These are phyloP conservation scores for Erannis defoliaria DNA, from an alignment of 2,888 invertebrate species.

Conservation along the genomic window DNA sequence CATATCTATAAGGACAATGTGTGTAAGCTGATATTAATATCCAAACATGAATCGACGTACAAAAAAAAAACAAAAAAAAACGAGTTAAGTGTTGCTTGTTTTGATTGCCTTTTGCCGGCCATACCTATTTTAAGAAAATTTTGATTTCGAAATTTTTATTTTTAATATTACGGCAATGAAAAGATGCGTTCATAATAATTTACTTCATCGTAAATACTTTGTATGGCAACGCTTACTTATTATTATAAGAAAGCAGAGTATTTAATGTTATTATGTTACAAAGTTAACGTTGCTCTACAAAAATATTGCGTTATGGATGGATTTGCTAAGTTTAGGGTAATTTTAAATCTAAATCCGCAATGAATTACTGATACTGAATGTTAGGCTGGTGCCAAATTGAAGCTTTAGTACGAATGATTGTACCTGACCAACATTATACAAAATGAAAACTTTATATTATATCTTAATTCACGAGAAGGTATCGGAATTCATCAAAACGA, in stretches of 20 bases:
- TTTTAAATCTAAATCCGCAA: not conserved
- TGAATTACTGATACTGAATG: not conserved
- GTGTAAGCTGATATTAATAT: constrained; percentile 3
- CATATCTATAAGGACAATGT: constrained; percentile 14
- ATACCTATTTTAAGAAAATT: too few relatives aligned
- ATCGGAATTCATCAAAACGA: constrained; percentile 68
- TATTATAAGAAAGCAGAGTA: not conserved
- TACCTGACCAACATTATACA: constrained; percentile 14
- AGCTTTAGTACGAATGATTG: constrained; percentile 22
- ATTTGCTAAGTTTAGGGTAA: not conserved
- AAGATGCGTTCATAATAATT: too few relatives aligned
- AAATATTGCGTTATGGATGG: not conserved
- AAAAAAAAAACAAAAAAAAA: not conserved
- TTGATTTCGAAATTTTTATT: too few relatives aligned
- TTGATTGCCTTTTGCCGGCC: not conserved
- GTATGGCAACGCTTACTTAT: too few relatives aligned
- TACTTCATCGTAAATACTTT: too few relatives aligned
- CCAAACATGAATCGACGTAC: not conserved
- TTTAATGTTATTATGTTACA: not conserved
- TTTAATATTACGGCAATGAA: too few relatives aligned
- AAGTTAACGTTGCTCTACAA: not conserved
- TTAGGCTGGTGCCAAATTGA: constrained; percentile 36
- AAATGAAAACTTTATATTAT: constrained; percentile 1
- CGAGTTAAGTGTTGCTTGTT: not conserved
- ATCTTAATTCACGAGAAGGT: constrained; percentile 51